Conservation (phyloP, 2,888 invertebrate species). For the Rhagium mordax region DNA sequence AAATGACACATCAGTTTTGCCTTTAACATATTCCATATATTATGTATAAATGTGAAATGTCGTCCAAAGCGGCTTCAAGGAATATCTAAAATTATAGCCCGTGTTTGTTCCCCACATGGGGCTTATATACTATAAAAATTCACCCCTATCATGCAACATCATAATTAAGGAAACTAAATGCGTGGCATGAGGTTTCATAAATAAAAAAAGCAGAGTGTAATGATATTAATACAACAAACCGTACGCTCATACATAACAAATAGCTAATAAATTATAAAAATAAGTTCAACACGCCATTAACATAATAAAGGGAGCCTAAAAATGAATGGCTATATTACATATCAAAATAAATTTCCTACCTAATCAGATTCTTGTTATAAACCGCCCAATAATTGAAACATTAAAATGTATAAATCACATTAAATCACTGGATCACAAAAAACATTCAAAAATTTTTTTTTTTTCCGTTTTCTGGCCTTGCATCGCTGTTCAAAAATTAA, state of each 20-base stretch:
- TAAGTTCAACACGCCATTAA: neutral
- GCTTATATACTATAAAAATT: neutral
- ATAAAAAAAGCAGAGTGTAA: neutral
- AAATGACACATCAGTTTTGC: too few relatives aligned
- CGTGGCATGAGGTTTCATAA: neutral
- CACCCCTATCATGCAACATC: neutral
- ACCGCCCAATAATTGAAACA: too few relatives aligned
- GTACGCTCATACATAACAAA: neutral
- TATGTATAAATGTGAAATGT: neutral
- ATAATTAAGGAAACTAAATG: neutral
- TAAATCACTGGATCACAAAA: too few relatives aligned
- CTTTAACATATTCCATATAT: neutral
- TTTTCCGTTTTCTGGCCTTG: too few relatives aligned
- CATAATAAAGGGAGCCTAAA: neutral
- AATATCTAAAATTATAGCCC: neutral
- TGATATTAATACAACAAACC: neutral
- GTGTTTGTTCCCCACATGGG: neutral
- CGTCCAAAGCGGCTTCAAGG: neutral
- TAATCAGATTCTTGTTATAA: too few relatives aligned
- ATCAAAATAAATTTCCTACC: too few relatives aligned
- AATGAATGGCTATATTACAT: neutral
- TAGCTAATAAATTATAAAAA: neutral
- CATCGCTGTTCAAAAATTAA: too few relatives aligned
- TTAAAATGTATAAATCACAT: too few relatives aligned
- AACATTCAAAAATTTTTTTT: too few relatives aligned